Evolutionary conservation across 2,888 invertebrate species (phyloP), one percentile per base, ranked within the genome.

Genomic region (Scelioninae gen. 2): DNA sequence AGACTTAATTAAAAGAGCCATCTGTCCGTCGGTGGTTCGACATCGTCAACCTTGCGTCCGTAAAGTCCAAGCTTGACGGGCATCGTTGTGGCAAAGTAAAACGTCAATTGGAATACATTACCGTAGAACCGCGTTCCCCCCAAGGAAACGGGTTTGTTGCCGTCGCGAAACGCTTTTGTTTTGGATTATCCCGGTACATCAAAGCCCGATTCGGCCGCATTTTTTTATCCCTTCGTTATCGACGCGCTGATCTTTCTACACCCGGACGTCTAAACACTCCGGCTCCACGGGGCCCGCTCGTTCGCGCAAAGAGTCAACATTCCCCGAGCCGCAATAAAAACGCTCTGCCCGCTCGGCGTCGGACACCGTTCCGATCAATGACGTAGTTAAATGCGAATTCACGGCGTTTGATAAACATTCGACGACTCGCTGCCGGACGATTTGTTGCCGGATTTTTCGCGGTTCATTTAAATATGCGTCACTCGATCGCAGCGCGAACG

Each of bases 81-180:
- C 68, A 68, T 58, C 46, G 52, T 52, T 45, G 48, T 35, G 63
- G 64, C 61, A 69, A 50, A 75, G 69, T 72, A 60, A 74, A 78
- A 78, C 71, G 77, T 78, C 77, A 78, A 77, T 79, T 71, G 75
- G 76, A 79, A 78, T 77, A 76, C 73, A 77, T 80, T 78, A 75
- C 64, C 67, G 73, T 55, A 68, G 68, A 46, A n/a, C n/a, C n/a
- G n/a, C 10, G 33, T 11, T 45, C 18, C 37, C 15, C 48, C 39
- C 25, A 28, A 50, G 61, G 37, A 60, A 72, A 67, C 67, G 31
- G 28, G 67, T 61, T 72, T 43, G n/a, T n/a, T n/a, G 55, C 46
- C 33, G 45, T 10, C 41, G 53, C 11, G 16, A 39, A 57, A 35
- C 11, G 43, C 67, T 68, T 68, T 61, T 67, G 64, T 63, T 57